phyloP scores from a whole-genome alignment of 2,113 vertebrate genomes.

The Trichechus manatus region DNA sequence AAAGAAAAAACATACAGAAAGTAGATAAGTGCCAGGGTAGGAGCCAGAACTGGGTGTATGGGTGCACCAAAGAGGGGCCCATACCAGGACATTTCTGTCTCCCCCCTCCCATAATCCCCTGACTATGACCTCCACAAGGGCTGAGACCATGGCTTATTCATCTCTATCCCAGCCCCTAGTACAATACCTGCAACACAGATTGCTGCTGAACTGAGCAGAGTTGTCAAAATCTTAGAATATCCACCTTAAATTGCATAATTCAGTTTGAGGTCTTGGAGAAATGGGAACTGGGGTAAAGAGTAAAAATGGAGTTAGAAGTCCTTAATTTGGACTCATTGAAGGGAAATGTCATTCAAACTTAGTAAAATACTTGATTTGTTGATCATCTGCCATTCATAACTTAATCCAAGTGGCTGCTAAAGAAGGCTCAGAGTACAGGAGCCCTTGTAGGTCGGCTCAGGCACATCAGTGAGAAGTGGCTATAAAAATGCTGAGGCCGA shows the following conservation, averaged over 20 bases:
- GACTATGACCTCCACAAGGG: background rate
- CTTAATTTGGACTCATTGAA: background rate
- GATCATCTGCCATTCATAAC: background rate
- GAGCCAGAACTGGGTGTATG: background rate
- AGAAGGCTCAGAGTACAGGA: background rate
- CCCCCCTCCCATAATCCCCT: background rate
- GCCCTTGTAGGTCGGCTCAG: background rate
- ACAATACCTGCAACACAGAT: background rate
- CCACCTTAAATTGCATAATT: background rate
- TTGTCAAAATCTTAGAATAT: background rate
- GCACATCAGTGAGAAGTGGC: background rate
- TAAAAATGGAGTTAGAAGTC: background rate
- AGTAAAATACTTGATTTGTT: background rate
- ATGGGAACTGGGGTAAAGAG: background rate
- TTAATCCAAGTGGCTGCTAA: background rate
- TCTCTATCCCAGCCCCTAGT: background rate
- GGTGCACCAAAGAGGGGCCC: background rate
- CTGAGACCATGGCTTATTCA: background rate
- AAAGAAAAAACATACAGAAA: conserved; percentile 5
- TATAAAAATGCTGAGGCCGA: background rate
- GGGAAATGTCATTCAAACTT: background rate
- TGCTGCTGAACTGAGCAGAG: background rate
- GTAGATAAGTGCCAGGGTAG: background rate
- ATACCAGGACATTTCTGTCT: background rate
- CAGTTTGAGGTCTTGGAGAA: background rate